Conservation (phyloP, 2,888 invertebrate genomes). For the Caenorhabditis imperialis region DNA sequence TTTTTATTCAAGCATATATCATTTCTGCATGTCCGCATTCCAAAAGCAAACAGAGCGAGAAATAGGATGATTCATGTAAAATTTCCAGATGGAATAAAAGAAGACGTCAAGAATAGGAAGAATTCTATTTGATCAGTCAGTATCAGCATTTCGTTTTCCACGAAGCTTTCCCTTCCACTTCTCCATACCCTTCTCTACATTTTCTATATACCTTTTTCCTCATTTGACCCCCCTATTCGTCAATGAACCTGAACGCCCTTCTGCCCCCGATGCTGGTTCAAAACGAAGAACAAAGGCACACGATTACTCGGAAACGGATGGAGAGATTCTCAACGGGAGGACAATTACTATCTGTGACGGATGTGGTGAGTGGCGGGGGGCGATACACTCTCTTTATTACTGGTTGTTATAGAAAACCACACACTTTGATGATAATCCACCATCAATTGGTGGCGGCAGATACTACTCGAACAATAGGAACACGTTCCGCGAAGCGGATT, state of each 20-base stretch:
- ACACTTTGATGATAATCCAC: constrained; percentile 53
- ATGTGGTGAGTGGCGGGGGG: constrained; percentile 52
- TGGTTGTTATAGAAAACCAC: constrained; percentile 55
- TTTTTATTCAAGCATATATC: constrained; percentile 9
- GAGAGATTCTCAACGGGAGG: constrained; percentile 59
- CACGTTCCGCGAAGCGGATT: constrained; percentile 42
- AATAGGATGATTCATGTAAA: constrained; percentile 33
- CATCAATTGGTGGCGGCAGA: constrained; percentile 9
- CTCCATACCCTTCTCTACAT: too few species aligned
- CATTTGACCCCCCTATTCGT: too few species aligned
- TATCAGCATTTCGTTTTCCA: constrained; percentile 1
- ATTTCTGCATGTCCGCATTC: constrained; percentile 23
- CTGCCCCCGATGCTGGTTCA: constrained; percentile 40
- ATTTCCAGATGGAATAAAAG: constrained; percentile 9
- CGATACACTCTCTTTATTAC: constrained; percentile 8
- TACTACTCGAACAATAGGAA: constrained; percentile 47
- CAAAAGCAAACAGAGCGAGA: not conserved
- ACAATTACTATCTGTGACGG: constrained; percentile 61
- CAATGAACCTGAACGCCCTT: constrained; percentile 40
- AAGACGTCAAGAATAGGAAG: constrained; percentile 30
- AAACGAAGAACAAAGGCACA: constrained; percentile 43
- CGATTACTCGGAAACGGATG: constrained; percentile 62
- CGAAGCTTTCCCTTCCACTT: not conserved
- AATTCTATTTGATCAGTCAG: constrained; percentile 22
- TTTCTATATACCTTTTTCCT: too few species aligned